A percentile compares a stretch with the other conserved stretches of the same genome.
Conservation (phyloP, 1,140 invertebrate genomes). For the Bombus haemorrhoidalis region DNA sequence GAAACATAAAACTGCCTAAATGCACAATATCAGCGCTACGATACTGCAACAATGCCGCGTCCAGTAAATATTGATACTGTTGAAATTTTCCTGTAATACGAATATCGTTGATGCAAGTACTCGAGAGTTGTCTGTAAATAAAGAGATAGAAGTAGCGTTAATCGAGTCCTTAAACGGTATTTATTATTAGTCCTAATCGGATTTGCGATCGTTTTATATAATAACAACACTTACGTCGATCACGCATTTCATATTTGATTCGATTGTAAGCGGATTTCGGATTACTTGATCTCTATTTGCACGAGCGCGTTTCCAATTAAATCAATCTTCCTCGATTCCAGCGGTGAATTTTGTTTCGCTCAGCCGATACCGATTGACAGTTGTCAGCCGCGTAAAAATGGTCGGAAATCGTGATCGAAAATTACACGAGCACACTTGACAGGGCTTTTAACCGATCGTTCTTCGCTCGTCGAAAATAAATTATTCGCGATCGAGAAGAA, state of each 20-base stretch:
- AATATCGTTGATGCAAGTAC: neutral
- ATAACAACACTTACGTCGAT: neutral
- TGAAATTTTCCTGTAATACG: too few relatives aligned
- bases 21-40: neutral
- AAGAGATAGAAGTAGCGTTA: neutral
- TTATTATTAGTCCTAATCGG: neutral
- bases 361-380: neutral
- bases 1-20: neutral
- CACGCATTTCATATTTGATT: slow-evolving; percentile 18
- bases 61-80: too few relatives aligned
- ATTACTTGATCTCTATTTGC: slow-evolving; percentile 19
- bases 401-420: neutral
- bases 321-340: neutral
- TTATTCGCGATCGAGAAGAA: neutral
- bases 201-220: neutral
- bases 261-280: slow-evolving; percentile 29
- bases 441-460: neutral
- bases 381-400: neutral
- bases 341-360: slow-evolving; percentile 8
- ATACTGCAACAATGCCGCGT: neutral
- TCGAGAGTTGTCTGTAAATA: too few relatives aligned
- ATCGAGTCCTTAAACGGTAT: neutral
- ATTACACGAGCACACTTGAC: neutral
- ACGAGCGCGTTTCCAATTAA: slow-evolving; percentile 4
- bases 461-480: neutral